These are phyloP conservation scores for Mus musculus DNA, from an alignment of 2,113 vertebrate species.

Conservation along the genomic window GRCm39 chr13:35157501-35158000, in stretches of 20 bases:
- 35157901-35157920: neutral
- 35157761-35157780: neutral
- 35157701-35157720: neutral
- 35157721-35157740: neutral
- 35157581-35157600: neutral
- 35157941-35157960: neutral
- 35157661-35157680: neutral
- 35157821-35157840: neutral
- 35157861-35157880: neutral
- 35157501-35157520: neutral
- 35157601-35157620: neutral
- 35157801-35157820: neutral
- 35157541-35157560: neutral
- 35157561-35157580: neutral
- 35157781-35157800: neutral
- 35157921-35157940: neutral
- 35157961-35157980: neutral
- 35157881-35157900: neutral
- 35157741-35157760: neutral
- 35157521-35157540: neutral
- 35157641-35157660: neutral
- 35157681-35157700: neutral
- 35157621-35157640: neutral
- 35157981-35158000: neutral
- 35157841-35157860: neutral